Conservation (phyloP, 2,888 invertebrate species). For the Cerastis rubricosa region DNA sequence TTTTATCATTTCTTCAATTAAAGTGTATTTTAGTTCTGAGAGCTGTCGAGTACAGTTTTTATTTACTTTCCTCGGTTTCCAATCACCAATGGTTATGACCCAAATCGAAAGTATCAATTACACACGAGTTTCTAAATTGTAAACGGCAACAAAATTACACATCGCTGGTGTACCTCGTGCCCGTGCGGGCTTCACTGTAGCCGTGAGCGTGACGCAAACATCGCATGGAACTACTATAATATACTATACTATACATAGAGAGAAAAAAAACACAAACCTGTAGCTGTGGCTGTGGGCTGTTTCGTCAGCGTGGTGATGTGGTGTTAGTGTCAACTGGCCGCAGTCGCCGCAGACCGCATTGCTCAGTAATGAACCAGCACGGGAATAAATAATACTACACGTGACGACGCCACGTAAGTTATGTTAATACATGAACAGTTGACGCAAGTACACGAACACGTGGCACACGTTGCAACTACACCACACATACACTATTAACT, state of each 20-base stretch:
- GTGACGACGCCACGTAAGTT: slow-evolving; percentile 61
- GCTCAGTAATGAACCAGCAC: slow-evolving; percentile 71
- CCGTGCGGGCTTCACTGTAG: slow-evolving; percentile 68
- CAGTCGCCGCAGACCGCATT: slow-evolving; percentile 66
- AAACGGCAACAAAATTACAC: slow-evolving; percentile 69
- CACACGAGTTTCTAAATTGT: slow-evolving; percentile 66
- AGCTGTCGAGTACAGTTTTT: slow-evolving; percentile 42
- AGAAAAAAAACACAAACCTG: slow-evolving; percentile 75
- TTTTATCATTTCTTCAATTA: slow-evolving; percentile 39
- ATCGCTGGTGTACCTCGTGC: slow-evolving; percentile 35
- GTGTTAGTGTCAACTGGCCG: slow-evolving; percentile 71
- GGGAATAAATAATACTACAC: slow-evolving; percentile 67
- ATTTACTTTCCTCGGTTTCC: slow-evolving; percentile 56
- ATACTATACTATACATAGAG: slow-evolving; percentile 52
- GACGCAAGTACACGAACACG: slow-evolving; percentile 61
- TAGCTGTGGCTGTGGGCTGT: slow-evolving; percentile 66
- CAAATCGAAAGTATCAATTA: slow-evolving; percentile 68
- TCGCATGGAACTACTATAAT: slow-evolving; percentile 65
- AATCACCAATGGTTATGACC: slow-evolving; percentile 57
- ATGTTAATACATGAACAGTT: slow-evolving; percentile 64
- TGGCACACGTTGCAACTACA: slow-evolving; percentile 56
- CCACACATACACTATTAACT: slow-evolving; percentile 39
- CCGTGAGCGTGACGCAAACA: slow-evolving; percentile 72
- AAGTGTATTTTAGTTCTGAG: slow-evolving; percentile 27
- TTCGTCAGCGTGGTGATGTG: slow-evolving; percentile 67